Evolutionary conservation across 2,797 vertebrate species (phyloP).

Genomic region (Spea hammondii): DNA sequence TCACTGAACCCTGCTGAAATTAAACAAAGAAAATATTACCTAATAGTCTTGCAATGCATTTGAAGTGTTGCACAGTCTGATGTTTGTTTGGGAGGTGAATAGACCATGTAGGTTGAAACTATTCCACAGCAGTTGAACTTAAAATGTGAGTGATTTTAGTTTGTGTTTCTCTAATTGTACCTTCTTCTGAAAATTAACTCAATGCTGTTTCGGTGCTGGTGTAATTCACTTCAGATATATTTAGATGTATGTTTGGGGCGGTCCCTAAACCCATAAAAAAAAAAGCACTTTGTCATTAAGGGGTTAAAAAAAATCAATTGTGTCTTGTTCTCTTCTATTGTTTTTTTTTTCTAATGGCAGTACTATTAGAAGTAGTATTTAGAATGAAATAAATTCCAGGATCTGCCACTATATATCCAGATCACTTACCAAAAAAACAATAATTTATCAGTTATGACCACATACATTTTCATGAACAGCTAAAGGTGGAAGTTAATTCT

Average conservation of each 20-base stretch:
- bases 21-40: slow-evolving; percentile 79
- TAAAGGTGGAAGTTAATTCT: slow-evolving; percentile 9
- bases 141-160: slow-evolving; percentile 63
- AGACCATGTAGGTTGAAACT: slow-evolving; percentile 75
- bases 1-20: slow-evolving; percentile 67
- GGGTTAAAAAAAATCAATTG: too few species aligned
- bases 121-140: slow-evolving; percentile 65
- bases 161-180: slow-evolving; percentile 55
- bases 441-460: not conserved
- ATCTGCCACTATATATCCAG: not conserved
- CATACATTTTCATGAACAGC: slow-evolving; percentile 10
- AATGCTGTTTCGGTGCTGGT: too few species aligned
- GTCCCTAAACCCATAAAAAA: too few species aligned
- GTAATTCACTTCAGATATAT: too few species aligned
- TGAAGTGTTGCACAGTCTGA: slow-evolving; percentile 74
- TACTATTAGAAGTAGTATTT: not conserved
- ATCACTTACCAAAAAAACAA: slow-evolving; percentile 3
- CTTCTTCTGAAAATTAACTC: slow-evolving; percentile 50
- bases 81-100: slow-evolving; percentile 81
- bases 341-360: not conserved
- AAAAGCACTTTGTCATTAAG: too few species aligned
- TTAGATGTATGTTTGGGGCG: too few species aligned
- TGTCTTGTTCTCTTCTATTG: not conserved
- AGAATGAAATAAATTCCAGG: not conserved
- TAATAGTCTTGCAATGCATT: slow-evolving; percentile 85